phyloP scores from a whole-genome alignment of 2,113 vertebrate species.

The Dendrocopos noguchii region DNA sequence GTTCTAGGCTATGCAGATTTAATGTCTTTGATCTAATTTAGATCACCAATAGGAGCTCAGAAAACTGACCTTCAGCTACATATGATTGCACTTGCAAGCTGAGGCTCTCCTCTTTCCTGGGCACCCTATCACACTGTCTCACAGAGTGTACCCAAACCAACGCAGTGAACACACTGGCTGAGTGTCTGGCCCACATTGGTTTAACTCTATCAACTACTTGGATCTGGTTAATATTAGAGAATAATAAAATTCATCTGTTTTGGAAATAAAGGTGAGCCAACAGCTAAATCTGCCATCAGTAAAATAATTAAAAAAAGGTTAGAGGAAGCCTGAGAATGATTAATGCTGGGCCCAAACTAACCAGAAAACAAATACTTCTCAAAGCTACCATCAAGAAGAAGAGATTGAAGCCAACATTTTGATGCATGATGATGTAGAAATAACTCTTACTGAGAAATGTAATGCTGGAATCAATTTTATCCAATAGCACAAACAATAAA shows the following conservation, averaged over 20 bases:
- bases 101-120: accelerated
- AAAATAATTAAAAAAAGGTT: slow-evolving; percentile 25
- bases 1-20: not conserved
- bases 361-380: slow-evolving; percentile 53
- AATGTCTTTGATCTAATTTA: not conserved
- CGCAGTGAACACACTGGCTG: not conserved
- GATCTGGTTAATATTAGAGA: slow-evolving; percentile 56
- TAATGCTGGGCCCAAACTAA: slow-evolving; percentile 42
- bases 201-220: slow-evolving; percentile 28
- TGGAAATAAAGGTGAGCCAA: slow-evolving; percentile 57
- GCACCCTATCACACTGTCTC: not conserved
- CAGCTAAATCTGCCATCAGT: slow-evolving; percentile 56
- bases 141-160: not conserved
- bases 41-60: not conserved
- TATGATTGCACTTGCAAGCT: not conserved
- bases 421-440: slow-evolving; percentile 55
- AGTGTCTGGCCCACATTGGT: not conserved
- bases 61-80: not conserved
- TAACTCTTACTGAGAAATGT: slow-evolving; percentile 32
- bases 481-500: slow-evolving; percentile 50
- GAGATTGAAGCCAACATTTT: slow-evolving; percentile 57
- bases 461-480: slow-evolving; percentile 52
- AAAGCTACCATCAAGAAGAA: slow-evolving; percentile 54
- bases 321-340: slow-evolving; percentile 56
- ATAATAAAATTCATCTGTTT: slow-evolving; percentile 42